Base-by-base conservation (phyloP, 2,888 invertebrate species). In the Lepidochitona cinerea region DNA sequence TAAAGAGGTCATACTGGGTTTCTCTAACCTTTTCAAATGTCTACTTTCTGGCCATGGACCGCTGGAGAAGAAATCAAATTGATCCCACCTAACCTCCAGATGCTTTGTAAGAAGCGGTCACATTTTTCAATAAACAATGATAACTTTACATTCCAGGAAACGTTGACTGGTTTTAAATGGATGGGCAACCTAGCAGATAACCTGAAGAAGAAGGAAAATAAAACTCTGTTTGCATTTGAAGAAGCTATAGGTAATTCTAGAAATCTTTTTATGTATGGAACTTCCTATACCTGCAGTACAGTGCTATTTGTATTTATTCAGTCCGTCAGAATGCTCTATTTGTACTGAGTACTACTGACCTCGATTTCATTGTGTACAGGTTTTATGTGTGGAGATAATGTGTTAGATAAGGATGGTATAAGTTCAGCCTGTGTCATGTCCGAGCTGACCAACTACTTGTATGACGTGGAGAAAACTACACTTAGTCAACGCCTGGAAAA, bases 81-180 rank as follows among this genome's bases (percentile, higher is more conserved):
- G n/a, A n/a, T n/a, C n/a, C n/a, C n/a, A n/a, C n/a, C n/a, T n/a
- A n/a, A n/a, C n/a, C n/a, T n/a, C n/a, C n/a, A n/a, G n/a, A n/a
- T n/a, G n/a, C n/a, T n/a, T n/a, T n/a, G n/a, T n/a, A n/a, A n/a
- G n/a, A n/a, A n/a, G n/a, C n/a, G n/a, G n/a, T n/a, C n/a, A n/a
- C n/a, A n/a, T n/a, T n/a, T n/a, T n/a, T n/a, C n/a, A n/a, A n/a
- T n/a, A n/a, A n/a, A n/a, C n/a, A n/a, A n/a, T n/a, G n/a, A n/a
- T n/a, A n/a, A n/a, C n/a, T n/a, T n/a, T n/a, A n/a, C n/a, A n/a
- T n/a, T 75, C 26, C 79, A 92, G 91, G 98, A 99, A 92, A 99
- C 99, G 0, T 92, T 99, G 70, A 99, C 99, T 0, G 99, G 99
- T 0, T 99, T 99, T 89, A 99, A 99, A 88, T 99, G 98, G 98